Evolutionary conservation across 2,113 vertebrate genomes (phyloP).

Genomic region (Myxocyprinus asiaticus): DNA sequence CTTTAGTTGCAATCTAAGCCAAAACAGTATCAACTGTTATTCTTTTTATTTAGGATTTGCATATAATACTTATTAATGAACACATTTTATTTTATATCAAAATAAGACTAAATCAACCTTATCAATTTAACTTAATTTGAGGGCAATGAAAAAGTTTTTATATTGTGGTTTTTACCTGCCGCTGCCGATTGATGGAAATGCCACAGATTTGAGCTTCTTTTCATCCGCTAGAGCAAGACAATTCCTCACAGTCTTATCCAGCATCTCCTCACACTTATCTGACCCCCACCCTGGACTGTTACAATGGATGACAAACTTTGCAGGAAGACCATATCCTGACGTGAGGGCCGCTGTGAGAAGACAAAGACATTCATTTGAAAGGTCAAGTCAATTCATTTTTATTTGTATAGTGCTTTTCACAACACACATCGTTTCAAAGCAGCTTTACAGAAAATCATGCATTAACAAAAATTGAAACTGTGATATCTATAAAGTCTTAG

Average conservation of each 20-base stretch:
- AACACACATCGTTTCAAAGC: too few species aligned
- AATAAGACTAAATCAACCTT: not conserved
- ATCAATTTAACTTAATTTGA: not conserved
- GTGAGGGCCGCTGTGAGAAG: slow-evolving; percentile 82
- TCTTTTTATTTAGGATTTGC: too few species aligned
- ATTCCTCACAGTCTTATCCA: slow-evolving; percentile 98
- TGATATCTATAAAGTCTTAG: too few species aligned
- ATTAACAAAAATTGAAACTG: too few species aligned
- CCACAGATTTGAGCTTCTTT: slow-evolving; percentile 96
- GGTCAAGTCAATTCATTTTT: too few species aligned
- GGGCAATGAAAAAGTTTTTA: not conserved
- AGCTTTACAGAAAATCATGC: too few species aligned
- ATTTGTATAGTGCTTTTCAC: too few species aligned
- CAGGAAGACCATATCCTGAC: slow-evolving; percentile 86
- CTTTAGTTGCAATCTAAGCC: too few species aligned
- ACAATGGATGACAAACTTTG: slow-evolving; percentile 98
- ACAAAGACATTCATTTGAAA: too few species aligned
- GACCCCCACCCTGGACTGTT: slow-evolving; percentile 95
- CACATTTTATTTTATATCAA: too few species aligned
- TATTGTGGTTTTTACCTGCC: slow-evolving; percentile 80
- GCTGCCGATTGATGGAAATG: slow-evolving; percentile 96
- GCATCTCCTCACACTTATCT: slow-evolving; percentile 93
- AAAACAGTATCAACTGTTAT: too few species aligned
- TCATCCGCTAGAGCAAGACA: slow-evolving; percentile 95
- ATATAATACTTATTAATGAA: too few species aligned